Base-by-base conservation (phyloP, 1,140 invertebrate genomes). In the Caenorhabditis remanei region DNA sequence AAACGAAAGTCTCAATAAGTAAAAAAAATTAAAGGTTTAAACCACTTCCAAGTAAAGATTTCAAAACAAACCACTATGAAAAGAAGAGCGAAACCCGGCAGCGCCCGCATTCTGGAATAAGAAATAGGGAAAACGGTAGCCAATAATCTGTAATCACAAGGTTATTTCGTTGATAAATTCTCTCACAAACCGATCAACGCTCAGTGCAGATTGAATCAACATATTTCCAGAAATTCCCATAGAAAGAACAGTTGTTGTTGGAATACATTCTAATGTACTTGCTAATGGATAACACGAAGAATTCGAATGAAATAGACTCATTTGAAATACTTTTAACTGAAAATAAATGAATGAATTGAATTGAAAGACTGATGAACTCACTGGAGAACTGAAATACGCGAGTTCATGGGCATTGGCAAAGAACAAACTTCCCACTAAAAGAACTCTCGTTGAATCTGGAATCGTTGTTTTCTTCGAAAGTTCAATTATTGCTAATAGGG, bases 151-250 rank as follows among this genome's bases (percentile, higher is more conserved):
- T 53, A 75, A 79, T 32, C 32, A 8, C 4, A 6, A 24, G 24
- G 43, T 2, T 4, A 2, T 50, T 8, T 46, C 8, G 6, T 32
- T 5, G 46, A 21, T 21, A 4, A 0, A 79, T 14, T 13, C n/a
- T 19, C 24, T 46, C 40, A 79, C 71, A 13, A 50, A 79, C 71
- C 71, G 71, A 50, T 79, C 71, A 32, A 50, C 46, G 24, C 71
- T 50, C 21, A 79, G 24, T 50, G 71, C 71, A 11, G 71, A 79
- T 50, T 79, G 71, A 50, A 79, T 79, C 8, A 79, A 50, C 71
- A 79, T 79, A 50, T 50, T 79, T 24, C 71, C 71, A 50, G 71
- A 48, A 24, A 79, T 79, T 79, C 71, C 71, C 71, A 79, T 79
- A 3, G 71, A n/a, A 8, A 79, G 46, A 79, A 79, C 71, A 19